These are phyloP conservation scores for Amiota minor DNA, from an alignment of 2,888 invertebrate species.

Conservation along the genomic window DNA sequence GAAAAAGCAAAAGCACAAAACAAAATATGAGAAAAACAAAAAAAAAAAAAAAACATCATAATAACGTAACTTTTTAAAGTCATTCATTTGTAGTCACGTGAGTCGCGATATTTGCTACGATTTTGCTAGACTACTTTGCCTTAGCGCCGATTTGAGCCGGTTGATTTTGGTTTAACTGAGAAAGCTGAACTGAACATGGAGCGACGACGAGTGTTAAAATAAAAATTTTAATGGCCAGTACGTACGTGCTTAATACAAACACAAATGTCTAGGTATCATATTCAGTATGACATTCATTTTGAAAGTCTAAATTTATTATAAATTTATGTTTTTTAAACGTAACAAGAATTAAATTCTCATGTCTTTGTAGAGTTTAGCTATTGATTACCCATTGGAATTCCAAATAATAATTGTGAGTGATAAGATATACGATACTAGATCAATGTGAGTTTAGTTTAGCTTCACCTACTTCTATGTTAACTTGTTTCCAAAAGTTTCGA, in stretches of 20 bases:
- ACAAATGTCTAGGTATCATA: not conserved
- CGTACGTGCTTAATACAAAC: too few species aligned
- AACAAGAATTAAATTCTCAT: not conserved
- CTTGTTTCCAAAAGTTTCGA: too few species aligned
- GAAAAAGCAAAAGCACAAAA: constrained; percentile 8
- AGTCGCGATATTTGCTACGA: constrained; percentile 22
- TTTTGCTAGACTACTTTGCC: not conserved
- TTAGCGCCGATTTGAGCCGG: too few species aligned
- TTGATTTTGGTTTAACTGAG: too few species aligned
- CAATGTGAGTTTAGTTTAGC: too few species aligned
- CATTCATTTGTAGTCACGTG: constrained; percentile 52
- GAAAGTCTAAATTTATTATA: not conserved
- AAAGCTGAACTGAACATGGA: too few species aligned
- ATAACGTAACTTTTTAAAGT: constrained; percentile 52
- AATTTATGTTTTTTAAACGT: not conserved
- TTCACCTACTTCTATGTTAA: too few species aligned
- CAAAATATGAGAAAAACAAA: constrained; percentile 5
- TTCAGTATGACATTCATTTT: constrained; percentile 1
- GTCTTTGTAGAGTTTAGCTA: too few species aligned
- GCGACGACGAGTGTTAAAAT: not conserved
- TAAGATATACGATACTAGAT: too few species aligned
- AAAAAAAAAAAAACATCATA: constrained; percentile 6
- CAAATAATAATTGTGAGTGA: too few species aligned
- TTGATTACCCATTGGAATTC: too few species aligned
- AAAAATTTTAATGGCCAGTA: not conserved